Evolutionary conservation across 2,888 invertebrate species (phyloP), one percentile per base, ranked within the genome.

Genomic region (Rotaria sp.): DNA sequence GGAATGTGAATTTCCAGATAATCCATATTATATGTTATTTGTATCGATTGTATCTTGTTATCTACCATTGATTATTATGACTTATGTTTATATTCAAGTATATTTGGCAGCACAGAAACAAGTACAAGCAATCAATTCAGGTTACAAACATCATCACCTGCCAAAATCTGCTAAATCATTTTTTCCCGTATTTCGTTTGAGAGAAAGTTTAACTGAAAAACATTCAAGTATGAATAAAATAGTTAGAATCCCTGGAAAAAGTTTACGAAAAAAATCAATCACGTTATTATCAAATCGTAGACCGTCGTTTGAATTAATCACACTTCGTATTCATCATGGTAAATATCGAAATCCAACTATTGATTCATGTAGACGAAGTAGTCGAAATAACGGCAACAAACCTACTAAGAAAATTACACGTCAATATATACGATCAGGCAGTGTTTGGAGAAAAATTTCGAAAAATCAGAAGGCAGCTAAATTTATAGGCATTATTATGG

Each of bases 241-340:
- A 30, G 30, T 18, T 13, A 2, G 15, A 67, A 35, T 35, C 5
- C 2, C 11, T 30, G 67, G 35, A 21, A 67, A 18, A 35, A 8
- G 10, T 35, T 1, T 4, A 30, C 21, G 30, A 18, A 18, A 18
- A 74, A 18, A 3, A 74, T 5, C 74, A 38, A 8, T 8, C 21
- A 21, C 15, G 1, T 21, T 74, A 35, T 21, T 38, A 80, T 21
- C 30, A 24, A 18, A 80, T 45, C 67, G 35, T 67, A 18, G 7
- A 35, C 35, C 30, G 45, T 41, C 80, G 45, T 26, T 45, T 26
- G 80, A 80, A 45, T 45, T 80, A 45, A 45, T 80, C 13, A 80
- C 80, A 45, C 26, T 80, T 45, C 80, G 80, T 45, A 80, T 80
- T n/a, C 80, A 80, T 80, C 80, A 45, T 80, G 80, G 80, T n/a